Evolutionary conservation across 2,888 invertebrate genomes (phyloP).

Genomic region (Ischnus inquisitorius): DNA sequence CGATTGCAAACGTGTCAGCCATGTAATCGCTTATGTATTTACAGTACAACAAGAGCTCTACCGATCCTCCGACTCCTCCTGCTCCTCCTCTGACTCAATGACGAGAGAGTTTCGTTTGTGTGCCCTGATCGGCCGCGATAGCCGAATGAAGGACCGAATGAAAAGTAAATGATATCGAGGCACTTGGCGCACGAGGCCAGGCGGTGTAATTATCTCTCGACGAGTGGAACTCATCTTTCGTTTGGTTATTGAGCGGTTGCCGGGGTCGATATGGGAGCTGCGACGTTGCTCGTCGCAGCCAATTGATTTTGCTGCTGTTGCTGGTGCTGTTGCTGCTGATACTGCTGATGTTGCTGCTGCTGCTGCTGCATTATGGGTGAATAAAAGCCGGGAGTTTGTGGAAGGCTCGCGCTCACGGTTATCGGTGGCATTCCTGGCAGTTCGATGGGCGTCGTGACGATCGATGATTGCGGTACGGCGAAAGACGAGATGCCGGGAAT

Average conservation of each 20-base stretch:
- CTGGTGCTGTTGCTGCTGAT: constrained; percentile 39
- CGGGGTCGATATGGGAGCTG: constrained; percentile 70
- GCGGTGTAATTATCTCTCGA: constrained; percentile 47
- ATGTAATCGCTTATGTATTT: background rate
- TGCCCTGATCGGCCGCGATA: background rate
- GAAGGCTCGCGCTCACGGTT: constrained; percentile 91
- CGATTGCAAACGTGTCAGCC: background rate
- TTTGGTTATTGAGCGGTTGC: constrained; percentile 77
- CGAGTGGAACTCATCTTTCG: constrained; percentile 28
- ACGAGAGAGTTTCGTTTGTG: background rate
- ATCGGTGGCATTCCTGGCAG: constrained; percentile 93
- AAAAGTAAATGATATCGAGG: constrained; percentile 40
- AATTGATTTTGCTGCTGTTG: constrained; percentile 74
- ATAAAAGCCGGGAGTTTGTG: constrained; percentile 85
- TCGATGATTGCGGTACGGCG: constrained; percentile 77
- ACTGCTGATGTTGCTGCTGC: constrained; percentile 69
- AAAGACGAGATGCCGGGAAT: constrained; percentile 81
- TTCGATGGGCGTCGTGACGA: constrained; percentile 90
- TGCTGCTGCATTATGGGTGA: constrained; percentile 77
- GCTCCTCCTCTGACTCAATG: constrained; percentile 9
- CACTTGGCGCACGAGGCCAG: constrained; percentile 40
- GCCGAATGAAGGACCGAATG: constrained; percentile 8
- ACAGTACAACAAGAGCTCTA: constrained; percentile 17
- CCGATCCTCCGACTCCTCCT: constrained; percentile 17
- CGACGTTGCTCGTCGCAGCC: constrained; percentile 69